Conservation (phyloP, 2,888 invertebrate genomes). For the Melanargia galathea region DNA sequence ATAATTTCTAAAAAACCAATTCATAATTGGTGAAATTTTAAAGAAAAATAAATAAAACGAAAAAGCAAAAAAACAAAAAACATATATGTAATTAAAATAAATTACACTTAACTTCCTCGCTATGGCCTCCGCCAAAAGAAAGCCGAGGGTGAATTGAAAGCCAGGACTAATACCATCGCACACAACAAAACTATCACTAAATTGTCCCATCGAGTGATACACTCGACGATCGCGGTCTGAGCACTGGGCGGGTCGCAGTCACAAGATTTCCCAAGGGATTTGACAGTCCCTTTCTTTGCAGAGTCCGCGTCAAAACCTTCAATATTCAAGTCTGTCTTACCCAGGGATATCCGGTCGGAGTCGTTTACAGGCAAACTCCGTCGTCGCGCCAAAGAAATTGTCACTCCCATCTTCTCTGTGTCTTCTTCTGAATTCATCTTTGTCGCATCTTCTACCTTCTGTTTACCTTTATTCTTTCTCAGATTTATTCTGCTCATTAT, state of each 20-base stretch:
- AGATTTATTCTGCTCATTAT: neutral
- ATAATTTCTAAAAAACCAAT: neutral
- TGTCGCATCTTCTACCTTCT: conserved; percentile 15
- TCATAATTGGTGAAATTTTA: neutral
- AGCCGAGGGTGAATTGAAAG: conserved; percentile 50
- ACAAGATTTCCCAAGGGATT: conserved; percentile 24
- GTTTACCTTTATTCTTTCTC: conserved; percentile 10
- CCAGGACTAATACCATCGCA: conserved; percentile 47
- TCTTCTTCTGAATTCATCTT: neutral
- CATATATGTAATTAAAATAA: conserved; percentile 36
- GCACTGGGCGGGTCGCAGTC: neutral
- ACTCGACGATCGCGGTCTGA: conserved; percentile 10
- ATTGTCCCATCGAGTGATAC: conserved; percentile 45
- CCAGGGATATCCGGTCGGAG: neutral
- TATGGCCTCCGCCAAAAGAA: conserved; percentile 42
- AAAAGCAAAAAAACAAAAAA: conserved; percentile 34
- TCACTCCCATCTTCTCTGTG: conserved; percentile 22
- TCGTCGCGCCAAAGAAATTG: neutral
- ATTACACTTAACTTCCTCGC: conserved; percentile 49
- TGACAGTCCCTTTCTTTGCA: neutral
- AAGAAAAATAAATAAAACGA: conserved; percentile 41
- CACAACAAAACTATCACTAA: conserved; percentile 49
- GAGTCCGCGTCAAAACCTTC: neutral
- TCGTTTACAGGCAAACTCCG: neutral
- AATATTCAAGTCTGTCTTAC: conserved; percentile 28